Conservation (phyloP, 2,888 invertebrate genomes). For the Watsonalla binaria region DNA sequence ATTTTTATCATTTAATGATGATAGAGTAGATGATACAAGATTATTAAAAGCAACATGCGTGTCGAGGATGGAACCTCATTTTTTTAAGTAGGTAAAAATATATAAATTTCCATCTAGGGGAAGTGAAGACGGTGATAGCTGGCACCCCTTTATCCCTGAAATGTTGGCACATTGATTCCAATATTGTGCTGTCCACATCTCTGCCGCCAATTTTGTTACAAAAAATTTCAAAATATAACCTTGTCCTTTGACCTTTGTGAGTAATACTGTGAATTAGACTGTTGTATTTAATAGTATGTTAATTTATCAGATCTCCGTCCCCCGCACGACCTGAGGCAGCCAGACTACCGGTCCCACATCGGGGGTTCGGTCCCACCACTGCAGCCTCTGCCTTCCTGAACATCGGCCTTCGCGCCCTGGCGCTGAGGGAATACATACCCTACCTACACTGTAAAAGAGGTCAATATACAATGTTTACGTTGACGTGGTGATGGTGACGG, state of each 20-base stretch:
- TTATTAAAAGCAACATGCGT: too few species aligned
- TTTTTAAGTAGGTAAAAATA: too few species aligned
- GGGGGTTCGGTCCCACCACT: constrained; percentile 52
- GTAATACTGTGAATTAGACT: too few species aligned
- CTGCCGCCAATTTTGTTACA: too few species aligned
- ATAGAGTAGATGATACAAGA: neutral
- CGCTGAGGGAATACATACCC: constrained; percentile 53
- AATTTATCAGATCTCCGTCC: constrained; percentile 50
- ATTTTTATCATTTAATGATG: neutral
- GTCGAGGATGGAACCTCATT: too few species aligned
- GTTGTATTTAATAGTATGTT: neutral
- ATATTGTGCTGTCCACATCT: too few species aligned
- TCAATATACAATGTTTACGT: constrained; percentile 5
- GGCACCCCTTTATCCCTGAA: too few species aligned
- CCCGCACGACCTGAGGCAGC: constrained; percentile 58
- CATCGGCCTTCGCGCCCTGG: constrained; percentile 73
- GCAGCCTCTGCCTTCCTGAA: constrained; percentile 71
- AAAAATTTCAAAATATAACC: too few species aligned
- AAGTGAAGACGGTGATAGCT: too few species aligned
- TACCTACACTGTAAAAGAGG: constrained; percentile 8
- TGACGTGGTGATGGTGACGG: constrained; percentile 1
- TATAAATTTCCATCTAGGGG: too few species aligned
- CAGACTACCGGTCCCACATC: constrained; percentile 59
- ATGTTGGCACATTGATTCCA: too few species aligned
- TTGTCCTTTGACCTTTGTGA: too few species aligned